phyloP scores from a whole-genome alignment of 35 echinoderm and acorn worm genomes.

The Apostichopus californicus region DNA sequence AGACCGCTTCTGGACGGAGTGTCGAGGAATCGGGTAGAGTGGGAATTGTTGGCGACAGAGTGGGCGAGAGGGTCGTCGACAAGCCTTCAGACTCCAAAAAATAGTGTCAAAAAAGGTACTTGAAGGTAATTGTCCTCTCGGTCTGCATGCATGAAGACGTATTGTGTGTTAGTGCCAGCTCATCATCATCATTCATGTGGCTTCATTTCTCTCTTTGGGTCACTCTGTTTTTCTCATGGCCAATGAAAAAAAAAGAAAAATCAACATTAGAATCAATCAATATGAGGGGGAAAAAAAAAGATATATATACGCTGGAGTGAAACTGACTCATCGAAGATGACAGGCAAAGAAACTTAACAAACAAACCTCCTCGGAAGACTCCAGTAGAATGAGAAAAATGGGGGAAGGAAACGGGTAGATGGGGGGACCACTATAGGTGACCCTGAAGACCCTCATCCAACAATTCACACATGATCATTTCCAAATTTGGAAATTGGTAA shows the following conservation, averaged over 20 bases:
- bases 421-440: no score
- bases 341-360: background rate
- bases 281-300: background rate
- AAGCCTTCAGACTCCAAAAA: background rate
- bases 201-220: constrained; percentile 29
- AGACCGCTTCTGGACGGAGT: constrained; percentile 69
- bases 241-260: background rate
- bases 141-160: constrained; percentile 20
- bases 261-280: background rate
- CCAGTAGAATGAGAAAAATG: background rate
- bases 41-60: constrained; percentile 70
- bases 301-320: background rate
- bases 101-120: constrained; percentile 56
- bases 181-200: constrained; percentile 7
- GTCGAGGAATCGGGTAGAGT: constrained; percentile 73
- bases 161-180: constrained; percentile 16
- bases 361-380: background rate
- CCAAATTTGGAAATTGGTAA: no score
- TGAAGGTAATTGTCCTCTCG: constrained; percentile 40
- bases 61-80: background rate
- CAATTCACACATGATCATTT: no score
- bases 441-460: no score
- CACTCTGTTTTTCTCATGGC: constrained; percentile 5
- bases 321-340: constrained; percentile 47
- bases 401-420: no score